phyloP scores from a whole-genome alignment of 2,113 vertebrate genomes.

The Pandion haliaetus region DNA sequence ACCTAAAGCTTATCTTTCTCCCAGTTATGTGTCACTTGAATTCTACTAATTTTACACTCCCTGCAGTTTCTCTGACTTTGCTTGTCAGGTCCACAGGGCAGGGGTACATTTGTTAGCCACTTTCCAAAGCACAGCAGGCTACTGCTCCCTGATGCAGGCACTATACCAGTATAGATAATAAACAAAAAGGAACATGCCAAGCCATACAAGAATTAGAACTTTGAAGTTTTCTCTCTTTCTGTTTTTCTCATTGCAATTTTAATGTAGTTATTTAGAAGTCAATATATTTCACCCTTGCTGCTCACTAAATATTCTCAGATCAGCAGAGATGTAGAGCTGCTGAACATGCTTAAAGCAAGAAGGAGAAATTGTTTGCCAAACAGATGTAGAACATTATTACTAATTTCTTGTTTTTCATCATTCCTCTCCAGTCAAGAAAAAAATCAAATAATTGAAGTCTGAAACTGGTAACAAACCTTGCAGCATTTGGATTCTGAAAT shows the following conservation, averaged over 20 bases:
- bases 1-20: background rate
- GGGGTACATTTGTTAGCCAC: background rate
- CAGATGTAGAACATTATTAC: slow-evolving; percentile 44
- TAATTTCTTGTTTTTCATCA: slow-evolving; percentile 29
- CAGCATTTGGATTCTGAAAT: background rate
- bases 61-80: background rate
- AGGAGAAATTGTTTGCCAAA: slow-evolving; percentile 22
- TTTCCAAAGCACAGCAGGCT: background rate
- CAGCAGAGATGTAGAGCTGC: background rate
- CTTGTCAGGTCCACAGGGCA: background rate
- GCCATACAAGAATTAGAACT: background rate
- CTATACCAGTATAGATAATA: slow-evolving; percentile 28
- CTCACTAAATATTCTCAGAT: background rate
- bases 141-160: background rate
- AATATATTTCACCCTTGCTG: slow-evolving; percentile 7
- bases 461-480: slow-evolving; percentile 5
- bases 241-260: background rate
- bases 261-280: slow-evolving; percentile 6
- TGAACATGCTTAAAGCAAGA: background rate
- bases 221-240: background rate
- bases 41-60: background rate
- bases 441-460: background rate
- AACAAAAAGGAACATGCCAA: background rate
- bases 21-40: background rate
- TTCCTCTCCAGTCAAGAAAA: slow-evolving; percentile 20